Conservation (phyloP, 2,888 invertebrate genomes). For the Druceiella hillmani region DNA sequence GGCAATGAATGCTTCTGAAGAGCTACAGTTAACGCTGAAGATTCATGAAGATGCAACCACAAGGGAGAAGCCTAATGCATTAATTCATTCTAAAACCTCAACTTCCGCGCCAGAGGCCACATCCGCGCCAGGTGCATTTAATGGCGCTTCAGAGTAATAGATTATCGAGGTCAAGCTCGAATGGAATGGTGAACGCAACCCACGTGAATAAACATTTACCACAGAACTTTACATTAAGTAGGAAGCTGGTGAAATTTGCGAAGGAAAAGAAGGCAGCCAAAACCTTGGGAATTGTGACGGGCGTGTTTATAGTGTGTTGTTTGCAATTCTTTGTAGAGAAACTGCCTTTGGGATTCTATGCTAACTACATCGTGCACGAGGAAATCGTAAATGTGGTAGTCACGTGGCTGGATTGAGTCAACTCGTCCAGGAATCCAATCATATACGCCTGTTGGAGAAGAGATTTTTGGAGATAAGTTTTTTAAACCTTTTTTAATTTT, state of each 20-base stretch:
- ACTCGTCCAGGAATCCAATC: conserved; percentile 94
- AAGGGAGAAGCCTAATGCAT: conserved; percentile 52
- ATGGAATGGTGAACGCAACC: conserved; percentile 56
- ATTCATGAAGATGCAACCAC: conserved; percentile 89
- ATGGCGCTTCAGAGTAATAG: conserved; percentile 76
- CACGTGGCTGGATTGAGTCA: conserved; percentile 94
- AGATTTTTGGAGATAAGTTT: conserved; percentile 84
- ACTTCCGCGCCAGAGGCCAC: conserved; percentile 63
- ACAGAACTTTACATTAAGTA: conserved; percentile 88
- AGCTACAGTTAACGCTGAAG: conserved; percentile 80
- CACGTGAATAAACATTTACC: conserved; percentile 58
- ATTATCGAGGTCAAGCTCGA: conserved; percentile 62
- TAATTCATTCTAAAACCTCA: conserved; percentile 39
- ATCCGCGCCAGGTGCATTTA: conserved; percentile 60
- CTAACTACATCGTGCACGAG: conserved; percentile 80
- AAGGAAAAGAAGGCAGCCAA: conserved; percentile 98
- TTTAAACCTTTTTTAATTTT: too few species aligned
- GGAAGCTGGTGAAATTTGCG: conserved; percentile 91
- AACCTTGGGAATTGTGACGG: conserved; percentile 95
- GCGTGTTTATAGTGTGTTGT: conserved; percentile 96
- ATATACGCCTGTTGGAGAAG: conserved; percentile 98
- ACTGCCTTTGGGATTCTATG: conserved; percentile 83
- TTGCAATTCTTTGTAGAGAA: conserved; percentile 96
- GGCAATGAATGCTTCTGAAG: conserved; percentile 78
- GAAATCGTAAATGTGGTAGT: conserved; percentile 84